Conservation (phyloP, 2,888 invertebrate genomes). For the Clitarchus hookeri region DNA sequence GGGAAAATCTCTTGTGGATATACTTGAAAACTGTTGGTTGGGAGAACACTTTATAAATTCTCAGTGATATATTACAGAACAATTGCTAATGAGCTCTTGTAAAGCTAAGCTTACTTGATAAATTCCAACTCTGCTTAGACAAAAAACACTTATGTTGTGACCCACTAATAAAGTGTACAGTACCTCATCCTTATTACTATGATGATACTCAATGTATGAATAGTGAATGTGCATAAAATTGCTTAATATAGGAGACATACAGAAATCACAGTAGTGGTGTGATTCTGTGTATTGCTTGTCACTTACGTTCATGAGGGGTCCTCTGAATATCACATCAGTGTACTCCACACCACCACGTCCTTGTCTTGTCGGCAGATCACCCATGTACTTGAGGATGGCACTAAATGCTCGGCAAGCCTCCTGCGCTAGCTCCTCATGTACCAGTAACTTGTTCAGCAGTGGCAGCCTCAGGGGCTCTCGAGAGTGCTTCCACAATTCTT, state of each 20-base stretch:
- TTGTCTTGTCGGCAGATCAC: conserved; percentile 84
- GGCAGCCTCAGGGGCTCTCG: conserved; percentile 84
- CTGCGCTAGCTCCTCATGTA: conserved; percentile 71
- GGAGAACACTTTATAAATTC: too few species aligned
- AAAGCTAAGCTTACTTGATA: too few species aligned
- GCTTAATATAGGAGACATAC: not conserved
- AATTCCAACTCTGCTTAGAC: too few species aligned
- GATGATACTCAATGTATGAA: too few species aligned
- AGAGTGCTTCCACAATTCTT: conserved; percentile 82
- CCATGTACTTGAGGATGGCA: conserved; percentile 85
- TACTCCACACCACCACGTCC: conserved; percentile 78
- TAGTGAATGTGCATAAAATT: too few species aligned
- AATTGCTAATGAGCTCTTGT: too few species aligned
- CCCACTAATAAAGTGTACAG: too few species aligned
- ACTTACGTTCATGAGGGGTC: conserved; percentile 69
- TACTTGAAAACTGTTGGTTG: too few species aligned
- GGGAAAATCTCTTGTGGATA: too few species aligned
- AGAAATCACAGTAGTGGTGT: not conserved
- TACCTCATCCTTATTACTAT: too few species aligned
- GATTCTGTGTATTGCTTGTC: not conserved
- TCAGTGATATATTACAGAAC: too few species aligned
- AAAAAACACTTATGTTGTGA: too few species aligned
- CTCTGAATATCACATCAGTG: conserved; percentile 86
- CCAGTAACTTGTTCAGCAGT: conserved; percentile 73
- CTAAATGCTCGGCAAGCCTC: conserved; percentile 75